Percentiles rank a stretch among this genome's conserved stretches.
Conservation (phyloP, 2,113 vertebrate genomes). For the Actenoides lindsayi region DNA sequence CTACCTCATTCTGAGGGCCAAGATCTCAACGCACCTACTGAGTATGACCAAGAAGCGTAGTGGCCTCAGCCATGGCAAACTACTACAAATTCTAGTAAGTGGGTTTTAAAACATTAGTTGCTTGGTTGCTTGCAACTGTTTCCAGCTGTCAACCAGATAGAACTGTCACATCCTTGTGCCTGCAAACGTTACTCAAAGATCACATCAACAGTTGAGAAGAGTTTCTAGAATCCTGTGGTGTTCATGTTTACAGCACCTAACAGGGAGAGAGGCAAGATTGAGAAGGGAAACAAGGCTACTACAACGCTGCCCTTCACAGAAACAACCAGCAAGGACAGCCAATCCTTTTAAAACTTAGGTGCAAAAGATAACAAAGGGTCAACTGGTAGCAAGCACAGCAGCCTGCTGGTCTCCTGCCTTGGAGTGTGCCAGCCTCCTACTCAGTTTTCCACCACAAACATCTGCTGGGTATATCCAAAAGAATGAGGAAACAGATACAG, state of each 20-base stretch:
- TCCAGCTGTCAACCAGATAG: background rate
- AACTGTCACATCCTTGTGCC: background rate
- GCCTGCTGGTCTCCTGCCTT: background rate
- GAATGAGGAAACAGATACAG: accelerated
- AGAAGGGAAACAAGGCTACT: background rate
- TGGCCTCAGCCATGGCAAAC: background rate
- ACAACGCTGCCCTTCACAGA: too few relatives aligned
- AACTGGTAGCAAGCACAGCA: background rate
- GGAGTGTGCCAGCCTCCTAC: background rate
- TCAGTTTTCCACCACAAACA: background rate
- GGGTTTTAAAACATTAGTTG: background rate
- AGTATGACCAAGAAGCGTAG: background rate
- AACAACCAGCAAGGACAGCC: background rate
- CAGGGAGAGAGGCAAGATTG: background rate
- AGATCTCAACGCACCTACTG: background rate
- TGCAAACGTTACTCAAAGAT: background rate
- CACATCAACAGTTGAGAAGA: background rate
- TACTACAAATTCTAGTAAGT: background rate
- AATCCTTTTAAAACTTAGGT: background rate
- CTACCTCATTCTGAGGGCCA: background rate
- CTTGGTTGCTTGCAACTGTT: background rate
- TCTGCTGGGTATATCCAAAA: background rate
- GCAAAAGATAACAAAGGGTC: background rate
- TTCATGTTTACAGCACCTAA: background rate
- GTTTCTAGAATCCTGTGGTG: background rate